Conservation (phyloP, 2,797 vertebrate species). For the Sebastes hubbsi region DNA sequence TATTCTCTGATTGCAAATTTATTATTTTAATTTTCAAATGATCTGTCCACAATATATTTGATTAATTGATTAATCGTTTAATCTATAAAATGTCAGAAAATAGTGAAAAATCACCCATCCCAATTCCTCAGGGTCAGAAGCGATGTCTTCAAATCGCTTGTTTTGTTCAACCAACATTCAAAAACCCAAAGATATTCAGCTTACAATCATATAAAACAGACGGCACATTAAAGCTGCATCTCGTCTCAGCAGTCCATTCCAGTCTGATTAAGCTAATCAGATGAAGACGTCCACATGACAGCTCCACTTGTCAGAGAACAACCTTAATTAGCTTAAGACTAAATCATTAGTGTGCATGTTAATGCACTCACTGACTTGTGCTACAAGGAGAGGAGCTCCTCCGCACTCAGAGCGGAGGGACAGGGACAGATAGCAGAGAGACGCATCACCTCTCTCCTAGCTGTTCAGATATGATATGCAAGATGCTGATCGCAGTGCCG, state of each 20-base stretch:
- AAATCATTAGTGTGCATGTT: conserved; percentile 29
- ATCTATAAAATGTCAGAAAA: neutral
- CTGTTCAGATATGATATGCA: conserved; percentile 2
- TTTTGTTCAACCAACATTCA: neutral
- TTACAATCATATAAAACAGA: neutral
- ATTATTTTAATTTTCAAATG: neutral
- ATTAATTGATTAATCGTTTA: neutral
- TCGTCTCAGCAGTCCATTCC: neutral
- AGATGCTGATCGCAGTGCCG: conserved; percentile 22
- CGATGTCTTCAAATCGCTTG: neutral
- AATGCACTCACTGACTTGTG: conserved; percentile 32
- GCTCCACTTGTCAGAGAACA: conserved; percentile 37
- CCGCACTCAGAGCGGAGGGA: neutral
- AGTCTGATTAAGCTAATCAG: conserved; percentile 7
- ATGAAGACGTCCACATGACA: conserved; percentile 37
- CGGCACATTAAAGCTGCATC: neutral
- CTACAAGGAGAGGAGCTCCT: conserved; percentile 30
- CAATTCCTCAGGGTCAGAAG: neutral
- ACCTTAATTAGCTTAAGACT: conserved; percentile 49
- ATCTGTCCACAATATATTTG: neutral
- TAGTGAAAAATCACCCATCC: neutral
- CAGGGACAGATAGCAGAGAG: conserved; percentile 33
- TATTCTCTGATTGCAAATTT: neutral
- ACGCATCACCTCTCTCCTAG: conserved; percentile 11
- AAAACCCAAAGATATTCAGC: neutral